Conservation (phyloP, 1,140 invertebrate genomes). For the Drosophila ercepeae region DNA sequence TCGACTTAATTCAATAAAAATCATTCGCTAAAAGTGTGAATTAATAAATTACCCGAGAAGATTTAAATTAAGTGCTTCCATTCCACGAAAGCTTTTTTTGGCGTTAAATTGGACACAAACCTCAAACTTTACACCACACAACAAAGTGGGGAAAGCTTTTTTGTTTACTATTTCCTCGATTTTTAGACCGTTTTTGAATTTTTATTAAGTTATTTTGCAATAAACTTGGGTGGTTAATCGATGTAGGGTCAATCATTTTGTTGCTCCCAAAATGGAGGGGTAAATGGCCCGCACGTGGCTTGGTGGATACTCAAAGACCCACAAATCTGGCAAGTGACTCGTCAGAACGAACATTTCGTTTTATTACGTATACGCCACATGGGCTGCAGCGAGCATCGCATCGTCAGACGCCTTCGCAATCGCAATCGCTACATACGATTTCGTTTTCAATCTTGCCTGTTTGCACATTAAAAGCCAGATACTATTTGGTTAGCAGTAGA, state of each 20-base stretch:
- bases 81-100: background rate
- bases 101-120: slow-evolving; percentile 9
- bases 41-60: background rate
- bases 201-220: slow-evolving; percentile 19
- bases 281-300: slow-evolving; percentile 33
- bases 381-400: slow-evolving; percentile 22
- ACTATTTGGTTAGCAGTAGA: slow-evolving; percentile 35
- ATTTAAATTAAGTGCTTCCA: background rate
- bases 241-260: slow-evolving; percentile 23
- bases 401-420: background rate
- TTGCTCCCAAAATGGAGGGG: slow-evolving; percentile 24
- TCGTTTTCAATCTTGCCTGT: slow-evolving; percentile 12
- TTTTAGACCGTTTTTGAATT: background rate
- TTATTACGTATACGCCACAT: slow-evolving; percentile 37
- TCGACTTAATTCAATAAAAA: background rate
- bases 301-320: background rate
- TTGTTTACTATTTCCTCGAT: background rate
- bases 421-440: background rate
- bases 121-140: slow-evolving; percentile 10
- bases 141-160: background rate
- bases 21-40: background rate
- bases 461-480: slow-evolving; percentile 42
- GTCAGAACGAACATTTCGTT: slow-evolving; percentile 3
- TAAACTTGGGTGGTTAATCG: slow-evolving; percentile 11
- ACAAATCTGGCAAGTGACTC: slow-evolving; percentile 13